Conservation (phyloP, 2,888 invertebrate species). For the Eupithecia centaureata region DNA sequence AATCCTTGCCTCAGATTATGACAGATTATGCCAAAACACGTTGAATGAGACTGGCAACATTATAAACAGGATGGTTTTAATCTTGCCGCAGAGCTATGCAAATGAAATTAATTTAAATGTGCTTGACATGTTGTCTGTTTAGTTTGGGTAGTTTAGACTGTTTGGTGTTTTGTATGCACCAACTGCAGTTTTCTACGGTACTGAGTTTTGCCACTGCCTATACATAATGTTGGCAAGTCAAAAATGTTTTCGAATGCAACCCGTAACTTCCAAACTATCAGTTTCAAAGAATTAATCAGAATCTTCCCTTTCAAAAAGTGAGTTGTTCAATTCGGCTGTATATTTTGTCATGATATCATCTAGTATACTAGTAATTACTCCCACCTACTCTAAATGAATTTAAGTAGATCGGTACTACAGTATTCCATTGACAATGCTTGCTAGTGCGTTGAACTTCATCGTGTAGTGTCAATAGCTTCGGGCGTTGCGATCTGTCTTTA, state of each 20-base stretch:
- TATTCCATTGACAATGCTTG: constrained; percentile 44
- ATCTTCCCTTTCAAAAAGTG: neutral
- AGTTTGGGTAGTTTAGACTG: neutral
- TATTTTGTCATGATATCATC: no score
- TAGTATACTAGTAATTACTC: neutral
- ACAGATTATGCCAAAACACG: constrained; percentile 59
- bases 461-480: constrained; percentile 47
- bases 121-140: neutral
- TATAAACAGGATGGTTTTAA: neutral
- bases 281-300: no score
- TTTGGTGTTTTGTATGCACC: neutral
- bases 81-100: neutral
- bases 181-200: neutral
- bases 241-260: neutral
- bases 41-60: constrained; percentile 1
- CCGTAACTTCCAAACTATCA: neutral
- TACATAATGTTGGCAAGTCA: neutral
- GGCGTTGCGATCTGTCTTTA: constrained; percentile 39
- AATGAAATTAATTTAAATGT: neutral
- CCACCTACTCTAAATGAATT: neutral
- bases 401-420: neutral
- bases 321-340: neutral
- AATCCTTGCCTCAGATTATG: constrained; percentile 60
- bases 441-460: constrained; percentile 55
- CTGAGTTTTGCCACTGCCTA: neutral